These are phyloP conservation scores for Notamacropus eugenii DNA, from an alignment of 2,797 vertebrate species.

Conservation along the genomic window DNA sequence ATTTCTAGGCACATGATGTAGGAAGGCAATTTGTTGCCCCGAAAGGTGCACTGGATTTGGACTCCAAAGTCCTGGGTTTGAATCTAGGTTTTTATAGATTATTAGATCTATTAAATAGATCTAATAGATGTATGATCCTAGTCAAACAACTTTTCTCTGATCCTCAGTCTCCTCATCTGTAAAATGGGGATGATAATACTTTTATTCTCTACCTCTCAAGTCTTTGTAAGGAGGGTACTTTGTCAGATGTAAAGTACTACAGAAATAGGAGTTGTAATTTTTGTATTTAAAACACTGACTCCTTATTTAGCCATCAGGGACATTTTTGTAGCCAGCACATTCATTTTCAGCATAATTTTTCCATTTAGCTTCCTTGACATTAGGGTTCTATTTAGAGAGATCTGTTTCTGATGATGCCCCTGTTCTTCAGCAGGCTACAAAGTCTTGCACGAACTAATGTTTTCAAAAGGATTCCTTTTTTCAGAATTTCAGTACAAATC, in stretches of 20 bases:
- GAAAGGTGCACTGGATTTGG: neutral
- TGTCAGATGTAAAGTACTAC: neutral
- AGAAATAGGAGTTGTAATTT: conserved; percentile 36
- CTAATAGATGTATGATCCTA: neutral
- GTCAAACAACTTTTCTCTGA: neutral
- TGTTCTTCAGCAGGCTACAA: conserved; percentile 60
- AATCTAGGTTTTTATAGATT: neutral
- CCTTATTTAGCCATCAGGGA: conserved; percentile 38
- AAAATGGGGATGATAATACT: neutral
- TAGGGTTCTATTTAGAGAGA: conserved; percentile 63
- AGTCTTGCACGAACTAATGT: conserved; percentile 68
- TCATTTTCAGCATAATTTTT: conserved; percentile 58
- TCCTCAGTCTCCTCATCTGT: neutral
- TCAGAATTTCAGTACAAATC: conserved; percentile 61
- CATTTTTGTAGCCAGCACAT: conserved; percentile 65
- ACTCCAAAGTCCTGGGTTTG: neutral
- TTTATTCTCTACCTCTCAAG: neutral
- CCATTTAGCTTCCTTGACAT: conserved; percentile 74
- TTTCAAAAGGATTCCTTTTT: conserved; percentile 77
- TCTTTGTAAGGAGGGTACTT: neutral
- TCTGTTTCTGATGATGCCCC: conserved; percentile 60
- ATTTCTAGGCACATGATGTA: neutral
- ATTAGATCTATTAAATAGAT: too few relatives aligned
- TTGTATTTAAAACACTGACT: conserved; percentile 21
- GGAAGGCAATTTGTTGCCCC: neutral